Evolutionary conservation across 2,797 vertebrate genomes (phyloP).

Genomic region (Hyperoplus immaculatus): DNA sequence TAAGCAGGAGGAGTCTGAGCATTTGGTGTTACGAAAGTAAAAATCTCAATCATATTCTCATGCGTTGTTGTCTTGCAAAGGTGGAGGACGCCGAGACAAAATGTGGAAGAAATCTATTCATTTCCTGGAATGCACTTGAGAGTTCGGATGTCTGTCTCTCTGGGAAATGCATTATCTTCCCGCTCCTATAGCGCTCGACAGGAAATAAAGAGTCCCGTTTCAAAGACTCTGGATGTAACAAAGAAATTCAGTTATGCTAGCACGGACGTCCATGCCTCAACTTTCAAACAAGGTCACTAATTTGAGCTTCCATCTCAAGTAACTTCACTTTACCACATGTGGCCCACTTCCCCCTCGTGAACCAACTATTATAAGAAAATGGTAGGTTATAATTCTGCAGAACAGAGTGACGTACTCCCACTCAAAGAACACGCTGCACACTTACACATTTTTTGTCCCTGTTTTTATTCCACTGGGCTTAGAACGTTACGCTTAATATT

Average conservation of each 20-base stretch:
- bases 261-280: conserved; percentile 31
- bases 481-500: not conserved
- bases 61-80: conserved; percentile 23
- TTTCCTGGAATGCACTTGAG: conserved; percentile 68
- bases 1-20: conserved; percentile 17
- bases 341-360: conserved; percentile 54
- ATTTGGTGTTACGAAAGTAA: conserved; percentile 32
- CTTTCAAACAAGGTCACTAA: conserved; percentile 71
- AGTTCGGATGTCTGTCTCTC: conserved; percentile 72
- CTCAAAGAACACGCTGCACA: conserved; percentile 32
- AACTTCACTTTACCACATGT: conserved; percentile 76
- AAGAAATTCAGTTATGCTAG: conserved; percentile 67
- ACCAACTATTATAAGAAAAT: conserved; percentile 36
- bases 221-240: conserved; percentile 69
- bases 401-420: conserved; percentile 40
- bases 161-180: conserved; percentile 80
- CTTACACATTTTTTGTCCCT: conserved; percentile 17
- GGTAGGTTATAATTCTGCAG: conserved; percentile 50
- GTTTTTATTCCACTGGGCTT: not conserved
- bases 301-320: conserved; percentile 56
- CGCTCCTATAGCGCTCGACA: conserved; percentile 64
- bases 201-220: conserved; percentile 77
- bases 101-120: conserved; percentile 71
- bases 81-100: conserved; percentile 54
- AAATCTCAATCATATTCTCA: conserved; percentile 18